Base-by-base conservation (phyloP, 2,113 vertebrate species). In the Ranitomeya variabilis region DNA sequence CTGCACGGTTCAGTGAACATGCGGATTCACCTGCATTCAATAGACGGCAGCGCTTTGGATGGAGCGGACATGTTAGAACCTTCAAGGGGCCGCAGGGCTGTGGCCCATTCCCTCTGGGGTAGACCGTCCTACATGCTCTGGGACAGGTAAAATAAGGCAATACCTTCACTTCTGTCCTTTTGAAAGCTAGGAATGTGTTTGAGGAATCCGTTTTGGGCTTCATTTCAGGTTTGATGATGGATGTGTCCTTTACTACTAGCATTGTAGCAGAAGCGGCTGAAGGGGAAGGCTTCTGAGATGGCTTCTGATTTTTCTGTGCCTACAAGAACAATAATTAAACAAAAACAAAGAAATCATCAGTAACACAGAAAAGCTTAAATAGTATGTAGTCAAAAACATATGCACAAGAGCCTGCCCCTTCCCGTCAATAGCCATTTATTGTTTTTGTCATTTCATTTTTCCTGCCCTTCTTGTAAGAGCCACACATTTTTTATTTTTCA, bases 141-240 rank as follows among this genome's bases (percentile, higher is more conserved):
- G 6, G 18, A 54, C 2, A 69, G 45, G 52, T 59, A 26, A 71
- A 62, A 76, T 85, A 79, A 1, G 15, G 82, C 19, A 10, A 77
- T 92, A 99, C 98, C 98, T 99, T 99, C 55, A 98, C 96, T 94
- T 99, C 98, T 19, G 98, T 93, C 93, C 98, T 97, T 93, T 99
- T 99, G 92, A 99, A 99, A 15, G 98, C 98, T 89, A 97, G 95
- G 91, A 99, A 99, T 87, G 98, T 95, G 90, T 96, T 95, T 79
- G 95, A 31, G 5, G 96, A 95, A 89, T 99, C 98, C 66, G 94
- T 92, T 91, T 98, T 99, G 85, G 96, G 92, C 90, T 99, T 99
- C 51, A 96, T 91, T 93, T 99, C 98, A 3, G 96, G 92, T 92
- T 99, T 99, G 92, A 97, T 99, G 86, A 99, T 96, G 90, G 97